Evolutionary conservation across 2,113 vertebrate genomes (phyloP).

Genomic region (Puntigrus tetrazona): DNA sequence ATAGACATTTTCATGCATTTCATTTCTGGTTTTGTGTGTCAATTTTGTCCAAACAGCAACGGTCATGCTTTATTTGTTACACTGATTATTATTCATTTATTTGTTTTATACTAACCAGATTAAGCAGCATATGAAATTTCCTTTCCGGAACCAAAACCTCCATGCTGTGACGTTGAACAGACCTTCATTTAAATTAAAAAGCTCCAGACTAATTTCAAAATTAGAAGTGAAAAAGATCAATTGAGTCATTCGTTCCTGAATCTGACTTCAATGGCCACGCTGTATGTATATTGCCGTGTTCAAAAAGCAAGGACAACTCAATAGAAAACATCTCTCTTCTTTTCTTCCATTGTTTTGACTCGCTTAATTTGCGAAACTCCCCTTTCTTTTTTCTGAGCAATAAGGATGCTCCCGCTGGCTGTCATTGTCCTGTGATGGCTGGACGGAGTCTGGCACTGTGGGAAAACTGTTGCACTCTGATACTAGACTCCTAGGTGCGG

Average conservation of each 20-base stretch:
- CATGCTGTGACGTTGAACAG: neutral
- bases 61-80: too few relatives aligned
- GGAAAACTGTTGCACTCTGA: conserved; percentile 7
- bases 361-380: neutral
- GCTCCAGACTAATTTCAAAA: neutral
- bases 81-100: too few relatives aligned
- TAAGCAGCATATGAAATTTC: neutral
- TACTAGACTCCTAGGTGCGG: conserved; percentile 4
- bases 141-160: neutral
- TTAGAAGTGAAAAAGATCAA: neutral
- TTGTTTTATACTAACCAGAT: neutral
- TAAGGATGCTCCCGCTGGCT: neutral
- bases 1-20: too few relatives aligned
- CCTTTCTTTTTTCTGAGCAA: neutral
- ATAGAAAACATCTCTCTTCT: neutral
- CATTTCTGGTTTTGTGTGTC: too few relatives aligned
- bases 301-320: neutral
- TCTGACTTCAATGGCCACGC: neutral
- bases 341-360: neutral
- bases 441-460: conserved; percentile 4
- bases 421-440: conserved; percentile 17
- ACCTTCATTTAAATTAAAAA: neutral
- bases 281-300: neutral
- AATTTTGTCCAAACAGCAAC: too few relatives aligned
- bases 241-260: neutral